phyloP scores from a whole-genome alignment of 2,888 invertebrate species.

The Drosophila cognata region DNA sequence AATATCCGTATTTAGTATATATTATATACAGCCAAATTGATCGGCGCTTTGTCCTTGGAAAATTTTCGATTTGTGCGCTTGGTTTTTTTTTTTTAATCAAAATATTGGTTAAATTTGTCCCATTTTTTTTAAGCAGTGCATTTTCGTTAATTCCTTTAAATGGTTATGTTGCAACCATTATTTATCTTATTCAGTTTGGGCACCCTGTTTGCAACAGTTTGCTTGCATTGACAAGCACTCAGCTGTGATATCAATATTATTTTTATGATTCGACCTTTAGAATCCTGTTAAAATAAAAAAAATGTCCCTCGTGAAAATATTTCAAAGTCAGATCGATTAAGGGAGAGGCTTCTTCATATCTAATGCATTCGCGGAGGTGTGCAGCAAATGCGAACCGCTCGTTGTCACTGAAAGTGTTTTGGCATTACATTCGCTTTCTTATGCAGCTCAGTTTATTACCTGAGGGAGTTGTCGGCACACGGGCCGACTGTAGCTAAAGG shows the following conservation, averaged over 20 bases:
- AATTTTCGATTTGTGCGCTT: slow-evolving; percentile 7
- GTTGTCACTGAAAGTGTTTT: slow-evolving; percentile 9
- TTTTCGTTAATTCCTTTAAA: not conserved
- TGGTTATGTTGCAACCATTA: not conserved
- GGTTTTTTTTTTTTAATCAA: not conserved
- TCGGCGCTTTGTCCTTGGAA: not conserved
- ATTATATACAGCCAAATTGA: not conserved
- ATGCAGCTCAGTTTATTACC: slow-evolving; percentile 7
- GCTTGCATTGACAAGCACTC: slow-evolving; percentile 18
- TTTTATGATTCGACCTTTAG: slow-evolving; percentile 13
- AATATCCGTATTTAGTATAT: slow-evolving; percentile 1
- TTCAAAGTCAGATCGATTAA: slow-evolving; percentile 19
- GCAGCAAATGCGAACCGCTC: slow-evolving; percentile 7
- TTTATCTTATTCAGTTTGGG: not conserved
- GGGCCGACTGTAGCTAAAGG: not conserved
- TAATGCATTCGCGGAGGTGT: slow-evolving; percentile 30
- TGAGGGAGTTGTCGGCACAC: slow-evolving; percentile 12
- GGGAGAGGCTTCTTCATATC: slow-evolving; percentile 1
- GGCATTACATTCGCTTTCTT: not conserved
- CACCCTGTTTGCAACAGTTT: slow-evolving; percentile 14
- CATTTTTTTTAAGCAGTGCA: not conserved
- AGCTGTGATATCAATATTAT: slow-evolving; percentile 12
- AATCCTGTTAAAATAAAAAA: slow-evolving; percentile 19
- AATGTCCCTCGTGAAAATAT: not conserved
- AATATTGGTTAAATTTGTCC: not conserved